Evolutionary conservation across 1,140 invertebrate genomes (phyloP), one percentile per base, ranked within the genome.

Genomic region (Drosophila watanabei): DNA sequence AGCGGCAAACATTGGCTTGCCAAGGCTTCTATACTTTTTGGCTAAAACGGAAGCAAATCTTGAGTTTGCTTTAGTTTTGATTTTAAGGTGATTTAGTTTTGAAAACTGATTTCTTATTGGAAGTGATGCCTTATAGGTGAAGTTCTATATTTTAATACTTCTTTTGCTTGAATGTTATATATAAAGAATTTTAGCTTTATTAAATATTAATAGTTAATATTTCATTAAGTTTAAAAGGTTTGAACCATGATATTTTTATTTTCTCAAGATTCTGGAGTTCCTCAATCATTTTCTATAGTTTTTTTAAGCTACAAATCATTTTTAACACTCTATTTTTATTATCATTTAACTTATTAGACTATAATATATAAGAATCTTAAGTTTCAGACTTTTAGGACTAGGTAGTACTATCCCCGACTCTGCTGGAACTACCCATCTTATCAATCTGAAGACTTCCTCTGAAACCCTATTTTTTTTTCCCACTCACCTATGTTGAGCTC

Each of bases 401-500:
- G n/a, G n/a, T n/a, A n/a, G n/a, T n/a, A n/a, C n/a, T n/a, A n/a
- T n/a, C n/a, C 30, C 5, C 5, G 8, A 2, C 4, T 2, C 20
- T 56, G 2, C 18, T 33, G 30, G 13, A 49, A 11, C 14, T n/a
- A 18, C 13, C 24, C 2, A 5, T 16, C 1, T 8, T 32, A 13
- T 3, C 13, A n/a, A 32, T 32, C 5, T 13, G 20, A 10, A 18
- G 0, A 9, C 28, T 10, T 30, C 0, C 28, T n/a, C 5, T 6
- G 5, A 1, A 11, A 33, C 7, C 10, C 28, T 16, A 5, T 6
- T 2, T 24, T n/a, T n/a, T n/a, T 37, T 37, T 8, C 52, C 4
- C 14, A 88, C 92, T 91, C 73, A 95, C 95, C 95, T 94, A 95
- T 95, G 72, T 95, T 94, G 7, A 95, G 90, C 75, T 95, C 95